Evolutionary conservation across 2,113 vertebrate species (phyloP).

Genomic region (Meleagris gallopavo): DNA sequence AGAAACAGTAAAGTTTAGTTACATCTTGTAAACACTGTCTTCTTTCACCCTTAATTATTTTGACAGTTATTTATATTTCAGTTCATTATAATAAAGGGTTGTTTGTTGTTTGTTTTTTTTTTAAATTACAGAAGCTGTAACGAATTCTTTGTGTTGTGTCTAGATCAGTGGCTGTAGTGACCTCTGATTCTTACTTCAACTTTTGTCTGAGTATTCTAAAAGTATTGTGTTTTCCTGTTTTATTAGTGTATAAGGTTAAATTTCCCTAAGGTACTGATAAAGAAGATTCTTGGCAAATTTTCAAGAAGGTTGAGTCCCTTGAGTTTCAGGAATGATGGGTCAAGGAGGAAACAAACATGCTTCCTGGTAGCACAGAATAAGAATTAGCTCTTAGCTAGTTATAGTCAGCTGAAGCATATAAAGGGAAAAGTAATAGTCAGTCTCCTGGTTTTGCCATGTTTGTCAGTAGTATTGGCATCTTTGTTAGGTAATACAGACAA

Average conservation of each 20-base stretch:
- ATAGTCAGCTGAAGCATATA: neutral
- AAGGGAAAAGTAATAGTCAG: neutral
- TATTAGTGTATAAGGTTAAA: conserved; percentile 30
- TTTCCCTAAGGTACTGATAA: conserved; percentile 15
- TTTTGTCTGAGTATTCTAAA: conserved; percentile 24
- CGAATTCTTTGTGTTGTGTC: neutral
- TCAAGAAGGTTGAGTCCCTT: neutral
- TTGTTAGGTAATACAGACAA: neutral
- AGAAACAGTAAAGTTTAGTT: neutral
- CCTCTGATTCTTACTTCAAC: neutral
- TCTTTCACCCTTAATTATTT: neutral
- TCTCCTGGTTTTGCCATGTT: neutral
- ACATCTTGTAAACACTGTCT: neutral
- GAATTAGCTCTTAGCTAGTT: neutral
- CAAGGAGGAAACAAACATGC: conserved; percentile 32
- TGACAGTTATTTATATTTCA: neutral
- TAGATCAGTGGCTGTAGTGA: neutral
- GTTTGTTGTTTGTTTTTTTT: neutral
- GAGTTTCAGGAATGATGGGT: conserved; percentile 26
- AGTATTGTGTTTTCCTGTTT: conserved; percentile 24
- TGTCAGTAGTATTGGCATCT: neutral
- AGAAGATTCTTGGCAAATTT: conserved; percentile 52
- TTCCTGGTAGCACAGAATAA: conserved; percentile 18
- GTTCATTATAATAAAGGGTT: neutral
- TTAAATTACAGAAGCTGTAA: neutral